phyloP scores from a whole-genome alignment of 2,888 invertebrate species.

The Ptychoptera contaminata region DNA sequence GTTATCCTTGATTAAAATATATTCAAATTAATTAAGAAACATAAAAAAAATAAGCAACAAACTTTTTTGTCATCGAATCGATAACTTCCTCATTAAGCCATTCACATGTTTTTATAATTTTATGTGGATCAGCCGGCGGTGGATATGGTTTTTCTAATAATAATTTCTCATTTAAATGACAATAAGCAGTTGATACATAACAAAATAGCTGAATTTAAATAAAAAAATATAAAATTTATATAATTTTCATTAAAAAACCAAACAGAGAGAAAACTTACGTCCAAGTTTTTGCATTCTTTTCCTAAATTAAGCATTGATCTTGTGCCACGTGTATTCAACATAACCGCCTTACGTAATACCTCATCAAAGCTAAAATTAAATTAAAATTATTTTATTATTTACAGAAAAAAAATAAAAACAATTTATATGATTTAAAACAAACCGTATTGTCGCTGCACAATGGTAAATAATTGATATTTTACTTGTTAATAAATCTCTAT shows the following conservation, averaged over 20 bases:
- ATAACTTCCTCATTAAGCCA: slow-evolving; percentile 62
- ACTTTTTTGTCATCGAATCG: slow-evolving; percentile 44
- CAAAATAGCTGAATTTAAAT: slow-evolving; percentile 41
- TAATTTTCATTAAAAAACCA: slow-evolving; percentile 3
- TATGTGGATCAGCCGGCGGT: slow-evolving; percentile 59
- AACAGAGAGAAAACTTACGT: slow-evolving; percentile 34
- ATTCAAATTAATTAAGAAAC: neutral
- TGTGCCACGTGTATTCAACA: slow-evolving; percentile 85
- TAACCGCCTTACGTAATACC: slow-evolving; percentile 70
- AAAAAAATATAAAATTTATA: slow-evolving; percentile 7
- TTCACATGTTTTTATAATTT: slow-evolving; percentile 59
- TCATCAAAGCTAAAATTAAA: slow-evolving; percentile 60
- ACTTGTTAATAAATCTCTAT: slow-evolving; percentile 45
- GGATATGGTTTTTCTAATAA: slow-evolving; percentile 77
- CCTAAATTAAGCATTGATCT: slow-evolving; percentile 74
- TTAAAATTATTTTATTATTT: no score
- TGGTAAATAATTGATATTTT: slow-evolving; percentile 79
- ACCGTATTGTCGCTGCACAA: slow-evolving; percentile 52
- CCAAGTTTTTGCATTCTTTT: slow-evolving; percentile 55
- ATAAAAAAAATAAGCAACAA: slow-evolving; percentile 11
- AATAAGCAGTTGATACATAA: slow-evolving; percentile 82
- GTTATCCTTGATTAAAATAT: no score
- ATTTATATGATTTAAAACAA: no score
- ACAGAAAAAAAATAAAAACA: no score
- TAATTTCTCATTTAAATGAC: slow-evolving; percentile 69